A percentile compares a stretch with the other conserved stretches of the same genome.
These are phyloP conservation scores for Melanostoma mellinum DNA, from an alignment of 2,888 invertebrate genomes.

Conservation along the genomic window DNA sequence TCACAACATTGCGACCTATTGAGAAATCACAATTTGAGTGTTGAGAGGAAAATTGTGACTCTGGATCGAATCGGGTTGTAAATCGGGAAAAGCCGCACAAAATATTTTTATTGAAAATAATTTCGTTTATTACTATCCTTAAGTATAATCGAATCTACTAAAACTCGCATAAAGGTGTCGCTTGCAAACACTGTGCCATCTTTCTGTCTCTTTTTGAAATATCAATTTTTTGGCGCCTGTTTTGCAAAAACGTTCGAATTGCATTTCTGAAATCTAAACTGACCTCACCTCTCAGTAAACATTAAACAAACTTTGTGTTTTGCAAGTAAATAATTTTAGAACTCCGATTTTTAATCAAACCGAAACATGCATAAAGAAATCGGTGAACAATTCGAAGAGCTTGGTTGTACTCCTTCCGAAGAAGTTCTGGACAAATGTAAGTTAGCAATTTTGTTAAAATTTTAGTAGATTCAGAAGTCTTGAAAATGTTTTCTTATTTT, in stretches of 20 bases:
- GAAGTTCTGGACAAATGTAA: slow-evolving; percentile 85
- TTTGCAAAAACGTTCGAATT: slow-evolving; percentile 42
- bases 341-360: background rate
- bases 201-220: slow-evolving; percentile 6
- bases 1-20: no score
- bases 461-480: no score
- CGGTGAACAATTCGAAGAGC: slow-evolving; percentile 85
- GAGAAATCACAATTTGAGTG: no score
- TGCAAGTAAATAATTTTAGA: background rate
- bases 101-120: no score
- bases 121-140: no score
- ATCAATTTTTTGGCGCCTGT: slow-evolving; percentile 42
- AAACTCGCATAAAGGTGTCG: slow-evolving; percentile 18
- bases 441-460: slow-evolving; percentile 60
- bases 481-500: slow-evolving; percentile 23
- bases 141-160: background rate
- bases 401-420: slow-evolving; percentile 84
- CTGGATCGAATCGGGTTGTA: no score
- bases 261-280: slow-evolving; percentile 8
- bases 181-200: background rate
- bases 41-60: no score
- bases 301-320: background rate
- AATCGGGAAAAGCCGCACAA: no score
- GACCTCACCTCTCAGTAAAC: background rate
- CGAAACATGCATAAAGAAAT: slow-evolving; percentile 78